Percentiles rank a stretch among this genome's conserved stretches.
Evolutionary conservation across 2,113 vertebrate species (phyloP).

Genomic region (Hymenochirus boettgeri): DNA sequence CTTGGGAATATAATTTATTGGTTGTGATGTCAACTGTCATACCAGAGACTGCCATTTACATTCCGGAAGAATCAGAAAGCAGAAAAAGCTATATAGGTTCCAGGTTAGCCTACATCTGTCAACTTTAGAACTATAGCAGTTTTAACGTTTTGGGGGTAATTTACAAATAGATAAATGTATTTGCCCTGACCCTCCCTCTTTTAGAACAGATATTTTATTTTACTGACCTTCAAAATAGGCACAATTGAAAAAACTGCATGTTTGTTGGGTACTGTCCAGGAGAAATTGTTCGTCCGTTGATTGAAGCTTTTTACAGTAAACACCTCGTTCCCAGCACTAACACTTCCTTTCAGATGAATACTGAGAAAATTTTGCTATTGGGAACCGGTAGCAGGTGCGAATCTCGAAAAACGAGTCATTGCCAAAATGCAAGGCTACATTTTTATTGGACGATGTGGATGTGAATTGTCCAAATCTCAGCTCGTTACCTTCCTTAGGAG

Average conservation of each 20-base stretch:
- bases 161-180: too few relatives aligned
- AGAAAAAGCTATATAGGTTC: too few relatives aligned
- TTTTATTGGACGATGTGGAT: not conserved
- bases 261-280: slow-evolving; percentile 42
- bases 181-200: too few relatives aligned
- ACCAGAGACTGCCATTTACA: too few relatives aligned
- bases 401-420: slow-evolving; percentile 51
- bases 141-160: too few relatives aligned
- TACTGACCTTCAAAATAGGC: slow-evolving; percentile 53
- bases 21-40: too few relatives aligned
- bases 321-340: slow-evolving; percentile 52
- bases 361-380: slow-evolving; percentile 43
- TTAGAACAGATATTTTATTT: too few relatives aligned
- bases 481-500: not conserved
- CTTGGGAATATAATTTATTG: too few relatives aligned
- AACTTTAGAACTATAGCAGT: too few relatives aligned
- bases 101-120: too few relatives aligned
- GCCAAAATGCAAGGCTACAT: slow-evolving; percentile 33
- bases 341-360: slow-evolving; percentile 51
- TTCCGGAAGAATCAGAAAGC: too few relatives aligned
- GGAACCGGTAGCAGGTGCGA: slow-evolving; percentile 44
- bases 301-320: slow-evolving; percentile 44
- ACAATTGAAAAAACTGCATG: slow-evolving; percentile 50
- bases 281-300: rapidly evolving
- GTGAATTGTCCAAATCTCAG: slow-evolving; percentile 51